Evolutionary conservation across 2,113 vertebrate genomes (phyloP), one percentile per base, ranked within the genome.

Genomic region (Anolis carolinensis): DNA sequence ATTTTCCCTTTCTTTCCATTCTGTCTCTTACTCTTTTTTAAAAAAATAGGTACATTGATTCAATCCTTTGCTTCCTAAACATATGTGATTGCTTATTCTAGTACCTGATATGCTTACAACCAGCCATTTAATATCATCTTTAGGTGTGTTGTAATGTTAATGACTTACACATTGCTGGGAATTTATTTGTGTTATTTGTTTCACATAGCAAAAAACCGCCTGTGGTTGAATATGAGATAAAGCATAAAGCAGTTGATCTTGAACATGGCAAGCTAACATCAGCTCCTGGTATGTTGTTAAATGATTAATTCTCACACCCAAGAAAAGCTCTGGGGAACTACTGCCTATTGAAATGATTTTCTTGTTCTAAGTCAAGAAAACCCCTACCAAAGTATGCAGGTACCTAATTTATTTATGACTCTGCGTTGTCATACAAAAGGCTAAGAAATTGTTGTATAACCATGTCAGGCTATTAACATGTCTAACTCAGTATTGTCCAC

Each of bases 91-190:
- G 34, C 67, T 88, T 0, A 30, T 78, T 87, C 80, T 86, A 0
- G 0, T 20, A 67, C 39, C 78, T 55, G n/a, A 32, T 79, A 63
- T 59, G 83, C 70, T 87, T 76, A 86, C 72, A 87, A 82, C 50
- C 18, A 72, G 10, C 73, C 39, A 65, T 86, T 86, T 39, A 79
- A n/a, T 50, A n/a, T 5, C 72, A 84, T 90, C 87, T 86, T 63
- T 82, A 91, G 87, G 89, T 50, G 81, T 74, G 82, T 13, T 87
- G 0, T 86, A 77, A 91, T 39, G 21, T 86, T 87, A 90, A 89
- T 62, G 39, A 80, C 34, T 67, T 67, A 79, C 23, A 27, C 10
- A 88, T 14, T 13, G 0, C 1, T 82, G 72, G 83, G 73, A 87
- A 50, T 75, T 81, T 89, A 27, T 32, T 48, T 71, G 0, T 81